Base-by-base conservation (phyloP, 2,888 invertebrate genomes). In the Monoplex corrugatus region DNA sequence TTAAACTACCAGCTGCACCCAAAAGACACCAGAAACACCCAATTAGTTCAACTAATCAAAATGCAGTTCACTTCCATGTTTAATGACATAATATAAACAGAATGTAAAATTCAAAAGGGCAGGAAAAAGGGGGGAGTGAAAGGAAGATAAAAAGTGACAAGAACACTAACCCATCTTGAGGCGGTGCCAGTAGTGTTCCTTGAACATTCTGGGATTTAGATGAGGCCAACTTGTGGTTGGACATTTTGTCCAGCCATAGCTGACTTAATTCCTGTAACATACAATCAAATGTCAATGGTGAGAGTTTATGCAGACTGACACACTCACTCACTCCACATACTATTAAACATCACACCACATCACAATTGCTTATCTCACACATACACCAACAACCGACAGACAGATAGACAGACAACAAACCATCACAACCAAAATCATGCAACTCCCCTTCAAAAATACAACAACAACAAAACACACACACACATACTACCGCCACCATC, bases 201-300 rank as follows among this genome's bases (percentile, higher is more conserved):
- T 35, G 32, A 88, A 50, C 87, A 35, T n/a, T 87, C 84, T 6
- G 91, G 28, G 91, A 89, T 75, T 89, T 90, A 19, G 88, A 87
- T 57, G 86, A 35, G 78, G 83, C 50, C 90, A 87, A 75, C 80
- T 91, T 91, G 57, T 89, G 89, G 72, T 85, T 97, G 90, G 97
- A 97, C 95, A 98, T 97, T 95, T 98, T 98, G 95, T 98, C 98
- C 95, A 98, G 97, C 78, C 98, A 98, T 91, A 98, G 96, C 90
- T 97, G 97, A 35, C 98, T 98, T 93, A 98, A 96, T 95, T 97
- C 97, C 97, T 98, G 94, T 23, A 95, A n/a, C n/a, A n/a, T n/a
- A n/a, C n/a, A n/a, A n/a, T n/a, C n/a, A n/a, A n/a, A n/a, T n/a
- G n/a, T n/a, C n/a, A n/a, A n/a, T n/a, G n/a, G n/a, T n/a, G n/a